A percentile compares a stretch with the other conserved stretches of the same genome.
Evolutionary conservation across 1,140 invertebrate species (phyloP).

Genomic region (Laupala kohalensis): DNA sequence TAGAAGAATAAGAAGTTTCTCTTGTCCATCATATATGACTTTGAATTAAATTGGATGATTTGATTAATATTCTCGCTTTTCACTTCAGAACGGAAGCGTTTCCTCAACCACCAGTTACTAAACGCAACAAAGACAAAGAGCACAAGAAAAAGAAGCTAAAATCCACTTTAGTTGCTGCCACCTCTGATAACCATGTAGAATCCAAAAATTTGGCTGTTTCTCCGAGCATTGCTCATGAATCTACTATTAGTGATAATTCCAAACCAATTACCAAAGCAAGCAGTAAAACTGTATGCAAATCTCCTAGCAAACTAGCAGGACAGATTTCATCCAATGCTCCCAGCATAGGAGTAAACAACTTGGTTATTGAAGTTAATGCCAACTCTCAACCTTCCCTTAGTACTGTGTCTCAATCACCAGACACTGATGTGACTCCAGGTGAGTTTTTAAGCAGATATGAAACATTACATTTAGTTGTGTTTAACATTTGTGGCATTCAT

Average conservation of each 20-base stretch:
- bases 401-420: not conserved
- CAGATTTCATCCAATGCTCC: not conserved
- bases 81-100: conserved; percentile 27
- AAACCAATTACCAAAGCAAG: not conserved
- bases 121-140: conserved; percentile 35
- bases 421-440: not conserved
- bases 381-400: not conserved
- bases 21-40: not conserved
- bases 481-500: too few relatives aligned
- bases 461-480: too few relatives aligned
- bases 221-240: not conserved
- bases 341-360: too few relatives aligned
- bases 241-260: not conserved
- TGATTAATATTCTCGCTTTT: not conserved
- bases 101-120: conserved; percentile 25
- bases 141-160: conserved; percentile 35
- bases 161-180: conserved; percentile 15
- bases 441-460: too few relatives aligned
- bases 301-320: not conserved
- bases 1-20: not conserved
- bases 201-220: not conserved
- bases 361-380: not conserved
- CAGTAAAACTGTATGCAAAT: not conserved
- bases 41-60: too few relatives aligned
- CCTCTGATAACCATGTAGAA: not conserved